Conservation (phyloP, 2,113 vertebrate species). For the Orcinus orca region DNA sequence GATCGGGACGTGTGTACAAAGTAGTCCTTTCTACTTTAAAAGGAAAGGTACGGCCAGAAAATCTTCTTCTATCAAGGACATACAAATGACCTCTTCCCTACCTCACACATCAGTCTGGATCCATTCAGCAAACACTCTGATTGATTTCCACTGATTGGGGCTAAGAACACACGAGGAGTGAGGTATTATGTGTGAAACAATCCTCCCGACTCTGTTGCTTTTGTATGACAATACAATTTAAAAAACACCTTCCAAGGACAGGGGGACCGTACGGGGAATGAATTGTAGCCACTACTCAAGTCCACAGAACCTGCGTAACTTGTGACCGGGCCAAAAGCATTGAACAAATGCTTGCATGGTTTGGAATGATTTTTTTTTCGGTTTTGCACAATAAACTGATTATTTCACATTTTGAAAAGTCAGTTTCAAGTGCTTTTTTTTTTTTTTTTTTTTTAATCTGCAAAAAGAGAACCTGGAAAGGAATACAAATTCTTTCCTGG, state of each 20-base stretch:
- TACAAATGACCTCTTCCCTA: background rate
- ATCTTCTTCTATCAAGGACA: background rate
- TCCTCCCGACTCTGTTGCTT: background rate
- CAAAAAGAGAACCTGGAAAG: conserved; percentile 52
- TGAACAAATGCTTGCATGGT: background rate
- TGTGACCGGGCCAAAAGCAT: background rate
- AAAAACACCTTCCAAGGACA: background rate
- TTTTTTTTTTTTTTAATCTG: background rate
- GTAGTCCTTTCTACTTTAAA: background rate
- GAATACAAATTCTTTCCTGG: conserved; percentile 65
- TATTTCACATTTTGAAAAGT: conserved; percentile 49
- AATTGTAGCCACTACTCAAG: fast-evolving
- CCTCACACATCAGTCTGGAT: background rate
- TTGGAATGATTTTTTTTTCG: background rate
- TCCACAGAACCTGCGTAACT: fast-evolving
- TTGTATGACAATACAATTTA: too few relatives aligned
- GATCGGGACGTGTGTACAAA: background rate
- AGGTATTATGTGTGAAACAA: background rate
- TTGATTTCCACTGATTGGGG: background rate
- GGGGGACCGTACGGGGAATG: fast-evolving
- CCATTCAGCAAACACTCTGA: background rate
- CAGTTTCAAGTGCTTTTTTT: background rate
- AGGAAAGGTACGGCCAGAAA: background rate
- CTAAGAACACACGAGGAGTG: background rate
- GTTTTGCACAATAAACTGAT: conserved; percentile 18